phyloP scores from a whole-genome alignment of 2,888 invertebrate species.

The Leptinotarsa tumamoca region DNA sequence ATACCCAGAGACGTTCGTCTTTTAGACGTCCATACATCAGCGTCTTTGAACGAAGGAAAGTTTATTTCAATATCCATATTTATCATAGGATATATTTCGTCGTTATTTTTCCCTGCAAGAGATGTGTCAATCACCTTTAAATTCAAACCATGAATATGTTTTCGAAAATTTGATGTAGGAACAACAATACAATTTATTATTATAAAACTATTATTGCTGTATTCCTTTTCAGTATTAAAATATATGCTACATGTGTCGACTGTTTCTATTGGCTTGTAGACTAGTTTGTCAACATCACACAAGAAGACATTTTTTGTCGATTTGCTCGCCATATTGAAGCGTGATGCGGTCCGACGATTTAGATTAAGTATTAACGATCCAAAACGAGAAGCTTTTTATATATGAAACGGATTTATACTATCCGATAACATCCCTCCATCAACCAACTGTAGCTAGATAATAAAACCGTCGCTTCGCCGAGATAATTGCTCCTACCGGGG shows the following conservation, averaged over 20 bases:
- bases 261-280: background rate
- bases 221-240: background rate
- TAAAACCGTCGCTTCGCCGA: background rate
- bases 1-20: too few relatives aligned
- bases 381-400: background rate
- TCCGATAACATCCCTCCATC: background rate
- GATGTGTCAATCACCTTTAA: too few relatives aligned
- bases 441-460: background rate
- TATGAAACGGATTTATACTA: background rate
- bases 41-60: too few relatives aligned
- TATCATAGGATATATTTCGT: too few relatives aligned
- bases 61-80: too few relatives aligned
- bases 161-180: too few relatives aligned
- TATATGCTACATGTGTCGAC: background rate
- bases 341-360: background rate
- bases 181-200: too few relatives aligned
- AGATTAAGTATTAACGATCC: background rate
- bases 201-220: too few relatives aligned
- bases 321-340: background rate
- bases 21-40: too few relatives aligned
- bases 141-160: too few relatives aligned
- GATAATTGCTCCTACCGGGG: conserved; percentile 6
- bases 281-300: background rate
- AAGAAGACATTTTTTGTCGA: background rate
- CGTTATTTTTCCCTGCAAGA: too few relatives aligned